Evolutionary conservation across 2,113 vertebrate species (phyloP), one percentile per base, ranked within the genome.

Genomic region (Nymphicus hollandicus): DNA sequence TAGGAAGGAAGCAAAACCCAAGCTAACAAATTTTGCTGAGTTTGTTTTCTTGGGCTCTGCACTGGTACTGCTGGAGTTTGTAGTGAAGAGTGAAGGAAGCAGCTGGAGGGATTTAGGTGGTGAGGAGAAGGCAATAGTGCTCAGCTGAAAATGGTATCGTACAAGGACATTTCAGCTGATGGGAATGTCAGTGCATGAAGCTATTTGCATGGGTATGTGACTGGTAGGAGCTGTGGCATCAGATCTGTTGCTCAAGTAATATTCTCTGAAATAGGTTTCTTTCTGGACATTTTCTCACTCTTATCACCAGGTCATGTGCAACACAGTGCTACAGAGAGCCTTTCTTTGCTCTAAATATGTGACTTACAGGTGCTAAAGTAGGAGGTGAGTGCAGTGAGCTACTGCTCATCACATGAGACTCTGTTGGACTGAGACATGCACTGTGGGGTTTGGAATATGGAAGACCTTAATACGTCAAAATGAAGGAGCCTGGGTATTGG

Each of bases 381-480:
- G 49, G 17, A 63, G 29, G 6, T 7, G 56, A 53, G 27, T 64
- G 43, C 10, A 44, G 43, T 16, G 37, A 86, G 29, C 33, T 0
- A 1, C 33, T 71, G 58, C 33, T 60, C 8, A 3, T 39, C 58
- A 27, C 0, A 0, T 50, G 53, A 63, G 35, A 24, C 55, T 28
- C 19, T 6, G 37, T 52, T 63, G 27, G 52, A 16, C 35, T 41
- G n/a, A 16, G 27, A 12, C 7, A 15, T 43, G 35, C 19, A 4
- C 47, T 17, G 33, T 46, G 37, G 24, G 49, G 15, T 56, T 52
- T 72, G 47, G 29, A 56, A 27, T n/a, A 60, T 0, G 4, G 50
- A 52, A 77, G n/a, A 23, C 41, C 9, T 60, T 37, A 44, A 25
- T 43, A n/a, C 9, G 22, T 41, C 27, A 52, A 73, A 79, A 29